A percentile compares a stretch with the other conserved stretches of the same genome.
Conservation (phyloP, 1,140 invertebrate species). For the Trachelipus rathkii region DNA sequence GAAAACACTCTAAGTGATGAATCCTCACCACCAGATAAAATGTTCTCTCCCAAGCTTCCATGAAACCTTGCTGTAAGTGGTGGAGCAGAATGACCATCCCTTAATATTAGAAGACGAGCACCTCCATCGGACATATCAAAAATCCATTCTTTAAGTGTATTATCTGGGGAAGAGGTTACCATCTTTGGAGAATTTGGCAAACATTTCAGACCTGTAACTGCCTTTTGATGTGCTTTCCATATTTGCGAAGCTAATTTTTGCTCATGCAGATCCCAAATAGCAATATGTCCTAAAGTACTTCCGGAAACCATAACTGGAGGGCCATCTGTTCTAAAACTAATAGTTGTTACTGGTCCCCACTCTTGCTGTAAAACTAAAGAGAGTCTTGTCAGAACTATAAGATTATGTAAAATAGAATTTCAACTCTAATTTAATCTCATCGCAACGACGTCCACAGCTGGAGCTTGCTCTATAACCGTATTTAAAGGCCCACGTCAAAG, state of each 20-base stretch:
- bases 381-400: constrained; percentile 76
- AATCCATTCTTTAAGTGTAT: constrained; percentile 94
- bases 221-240: constrained; percentile 65
- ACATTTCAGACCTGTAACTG: constrained; percentile 74
- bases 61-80: constrained; percentile 79
- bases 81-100: constrained; percentile 79
- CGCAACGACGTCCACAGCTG: constrained; percentile 84
- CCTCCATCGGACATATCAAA: constrained; percentile 89
- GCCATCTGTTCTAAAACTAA: constrained; percentile 84
- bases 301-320: constrained; percentile 80
- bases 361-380: constrained; percentile 87
- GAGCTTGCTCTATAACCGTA: constrained; percentile 74
- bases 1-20: constrained; percentile 83
- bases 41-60: constrained; percentile 69
- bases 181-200: constrained; percentile 81
- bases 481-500: constrained; percentile 71
- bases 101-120: constrained; percentile 71
- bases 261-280: constrained; percentile 91
- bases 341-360: constrained; percentile 78
- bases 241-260: constrained; percentile 70
- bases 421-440: constrained; percentile 76
- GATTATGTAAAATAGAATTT: constrained; percentile 82
- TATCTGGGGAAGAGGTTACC: constrained; percentile 87
- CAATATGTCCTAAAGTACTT: constrained; percentile 68
- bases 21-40: constrained; percentile 80